phyloP scores from a whole-genome alignment of 2,113 vertebrate genomes.

The Mesitornis unicolor region DNA sequence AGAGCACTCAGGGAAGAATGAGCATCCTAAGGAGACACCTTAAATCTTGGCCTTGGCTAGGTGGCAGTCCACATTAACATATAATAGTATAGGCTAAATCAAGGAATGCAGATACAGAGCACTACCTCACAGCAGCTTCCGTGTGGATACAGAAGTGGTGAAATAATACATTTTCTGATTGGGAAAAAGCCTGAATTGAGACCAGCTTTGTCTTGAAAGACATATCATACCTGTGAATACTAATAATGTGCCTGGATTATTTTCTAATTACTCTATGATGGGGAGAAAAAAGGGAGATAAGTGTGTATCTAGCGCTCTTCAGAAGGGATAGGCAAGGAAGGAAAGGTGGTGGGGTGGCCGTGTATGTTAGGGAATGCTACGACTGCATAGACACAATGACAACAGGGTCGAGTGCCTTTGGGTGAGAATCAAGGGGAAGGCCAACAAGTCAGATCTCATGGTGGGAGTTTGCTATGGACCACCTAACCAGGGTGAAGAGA shows the following conservation, averaged over 20 bases:
- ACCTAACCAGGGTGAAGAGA: too few species aligned
- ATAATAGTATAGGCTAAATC: background rate
- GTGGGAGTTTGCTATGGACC: too few species aligned
- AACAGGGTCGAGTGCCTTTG: too few species aligned
- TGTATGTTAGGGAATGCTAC: too few species aligned
- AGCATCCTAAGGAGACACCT: background rate
- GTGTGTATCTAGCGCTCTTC: background rate
- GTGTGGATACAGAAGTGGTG: background rate
- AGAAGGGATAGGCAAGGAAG: too few species aligned
- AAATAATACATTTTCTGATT: background rate
- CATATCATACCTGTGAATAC: background rate
- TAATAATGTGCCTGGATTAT: background rate
- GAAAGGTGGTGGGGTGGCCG: too few species aligned
- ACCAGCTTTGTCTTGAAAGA: background rate
- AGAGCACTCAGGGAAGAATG: background rate
- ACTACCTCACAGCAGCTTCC: background rate
- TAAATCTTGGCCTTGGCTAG: background rate
- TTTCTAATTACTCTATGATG: background rate
- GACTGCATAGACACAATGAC: too few species aligned
- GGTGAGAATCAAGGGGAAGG: too few species aligned
- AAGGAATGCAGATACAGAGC: background rate
- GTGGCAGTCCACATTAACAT: background rate
- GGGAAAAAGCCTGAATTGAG: background rate
- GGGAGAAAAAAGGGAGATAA: background rate
- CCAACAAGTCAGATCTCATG: too few species aligned